These are phyloP conservation scores for Phania funesta DNA, from an alignment of 2,888 invertebrate species.

Conservation along the genomic window DNA sequence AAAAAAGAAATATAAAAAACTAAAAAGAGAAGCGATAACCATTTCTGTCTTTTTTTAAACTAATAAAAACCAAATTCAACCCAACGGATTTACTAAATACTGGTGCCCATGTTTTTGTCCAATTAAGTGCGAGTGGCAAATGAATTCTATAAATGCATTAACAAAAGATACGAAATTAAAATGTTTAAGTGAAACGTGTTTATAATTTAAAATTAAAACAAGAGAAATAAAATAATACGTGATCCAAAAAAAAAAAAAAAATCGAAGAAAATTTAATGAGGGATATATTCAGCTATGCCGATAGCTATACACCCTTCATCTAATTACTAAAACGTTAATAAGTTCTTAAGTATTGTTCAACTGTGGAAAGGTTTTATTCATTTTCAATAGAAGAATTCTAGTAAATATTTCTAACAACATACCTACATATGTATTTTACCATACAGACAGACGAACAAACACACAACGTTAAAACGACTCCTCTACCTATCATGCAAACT, in stretches of 20 bases:
- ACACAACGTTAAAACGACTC: too few species aligned
- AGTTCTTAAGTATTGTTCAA: too few species aligned
- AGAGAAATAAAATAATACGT: constrained; percentile 18
- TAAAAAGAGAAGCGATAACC: not conserved
- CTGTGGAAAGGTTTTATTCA: too few species aligned
- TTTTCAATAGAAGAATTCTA: too few species aligned
- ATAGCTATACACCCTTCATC: too few species aligned
- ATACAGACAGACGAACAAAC: too few species aligned
- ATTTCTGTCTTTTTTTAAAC: not conserved
- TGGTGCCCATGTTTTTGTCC: not conserved
- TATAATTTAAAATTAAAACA: constrained; percentile 50
- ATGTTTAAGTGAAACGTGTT: constrained; percentile 50
- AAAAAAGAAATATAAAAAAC: not conserved
- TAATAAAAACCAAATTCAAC: not conserved
- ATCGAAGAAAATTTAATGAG: constrained; percentile 8
- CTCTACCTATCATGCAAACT: too few species aligned
- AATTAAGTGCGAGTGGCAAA: not conserved
- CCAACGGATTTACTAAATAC: not conserved
- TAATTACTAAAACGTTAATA: too few species aligned
- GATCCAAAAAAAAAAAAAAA: not conserved
- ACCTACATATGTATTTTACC: too few species aligned
- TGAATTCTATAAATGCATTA: constrained; percentile 36
- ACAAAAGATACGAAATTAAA: not conserved
- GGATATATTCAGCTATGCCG: too few species aligned
- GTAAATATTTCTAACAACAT: too few species aligned